Evolutionary conservation across 2,113 vertebrate species (phyloP), one percentile per base, ranked within the genome.

Genomic region (Nannobrachium achirus): DNA sequence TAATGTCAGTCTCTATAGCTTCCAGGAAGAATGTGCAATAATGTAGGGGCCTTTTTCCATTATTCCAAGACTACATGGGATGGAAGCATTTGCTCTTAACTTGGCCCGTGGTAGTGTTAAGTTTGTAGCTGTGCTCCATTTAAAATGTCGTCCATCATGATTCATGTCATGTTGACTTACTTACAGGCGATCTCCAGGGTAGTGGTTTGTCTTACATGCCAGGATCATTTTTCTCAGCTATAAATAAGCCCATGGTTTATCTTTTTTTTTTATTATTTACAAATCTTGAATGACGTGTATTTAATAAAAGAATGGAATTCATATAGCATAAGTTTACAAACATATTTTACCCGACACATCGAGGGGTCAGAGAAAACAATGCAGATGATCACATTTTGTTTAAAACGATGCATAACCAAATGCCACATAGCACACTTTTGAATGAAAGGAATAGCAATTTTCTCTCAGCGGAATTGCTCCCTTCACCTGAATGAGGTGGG

Each of bases 1-100:
- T 91, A 91, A 92, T 90, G 90, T 91, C 78, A 78, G 82, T 75
- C 71, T 88, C 89, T 81, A 83, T 89, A 87, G 89, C 88, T 88
- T 85, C 87, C 81, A 89, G 82, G 85, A 78, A 89, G 87, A 88
- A 86, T 42, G 70, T 65, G 84, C 86, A 92, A 89, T 92, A 93
- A 92, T 89, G 86, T 79, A 73, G 69, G 77, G 82, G 79, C 73
- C 70, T 79, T 87, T n/a, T 80, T 79, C 84, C 79, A 88, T 90
- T 91, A 90, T 91, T 89, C 81, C 38, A 71, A 55, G 73, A 76
- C 80, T 69, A 63, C 69, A 81, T 68, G 42, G 81, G 82, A 90
- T 75, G 80, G 87, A 85, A 78, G 78, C 72, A 75, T 92, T 90
- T 90, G 84, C 84, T 87, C 82, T 83, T 87, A 86, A 89, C 80